Evolutionary conservation across 2,113 vertebrate genomes (phyloP), one percentile per base, ranked within the genome.

Genomic region (Malaclemys terrapin): DNA sequence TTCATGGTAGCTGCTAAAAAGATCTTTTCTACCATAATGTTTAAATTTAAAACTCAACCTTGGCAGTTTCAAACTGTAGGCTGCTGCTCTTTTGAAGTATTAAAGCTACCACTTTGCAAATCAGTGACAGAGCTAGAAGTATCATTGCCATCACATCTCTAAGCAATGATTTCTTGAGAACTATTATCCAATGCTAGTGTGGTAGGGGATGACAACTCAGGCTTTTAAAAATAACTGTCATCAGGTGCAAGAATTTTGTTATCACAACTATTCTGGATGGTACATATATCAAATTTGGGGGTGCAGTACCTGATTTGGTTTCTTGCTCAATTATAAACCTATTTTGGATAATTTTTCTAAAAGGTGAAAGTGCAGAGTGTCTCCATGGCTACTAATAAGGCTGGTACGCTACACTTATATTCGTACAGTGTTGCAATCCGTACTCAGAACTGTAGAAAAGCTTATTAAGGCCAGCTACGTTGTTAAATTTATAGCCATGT

Each of bases 321-420:
- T 72, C 72, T 49, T 79, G 79, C 50, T 91, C 85, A 93, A 93
- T 91, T 90, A 76, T 65, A 95, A 50, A 12, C 35, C n/a, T 52
- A 88, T 52, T 27, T 47, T 19, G 89, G 80, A 85, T n/a, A 22
- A 84, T 79, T 52, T 72, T 80, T 80, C 90, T 83, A 92, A 75
- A 85, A 4, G 22, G 42, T 62, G 49, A 76, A 93, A 87, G 69
- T 59, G 24, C 80, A 87, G 52, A 84, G 49, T 62, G 90, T 80
- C 38, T 88, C 92, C 94, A 94, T 11, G 89, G 90, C 87, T 92
- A 83, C 59, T 69, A 35, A 89, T 29, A 50, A 90, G 72, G 45
- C 56, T 84, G 79, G 6, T 50, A 50, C 13, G 14, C 50, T 69
- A 57, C 25, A 56, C 0, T 0, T 84, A 0, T 13, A 45, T 35